Percentiles rank a stretch among this genome's conserved stretches.
Evolutionary conservation across 2,797 vertebrate species (phyloP).

Genomic region (Setipinna tenuifilis): DNA sequence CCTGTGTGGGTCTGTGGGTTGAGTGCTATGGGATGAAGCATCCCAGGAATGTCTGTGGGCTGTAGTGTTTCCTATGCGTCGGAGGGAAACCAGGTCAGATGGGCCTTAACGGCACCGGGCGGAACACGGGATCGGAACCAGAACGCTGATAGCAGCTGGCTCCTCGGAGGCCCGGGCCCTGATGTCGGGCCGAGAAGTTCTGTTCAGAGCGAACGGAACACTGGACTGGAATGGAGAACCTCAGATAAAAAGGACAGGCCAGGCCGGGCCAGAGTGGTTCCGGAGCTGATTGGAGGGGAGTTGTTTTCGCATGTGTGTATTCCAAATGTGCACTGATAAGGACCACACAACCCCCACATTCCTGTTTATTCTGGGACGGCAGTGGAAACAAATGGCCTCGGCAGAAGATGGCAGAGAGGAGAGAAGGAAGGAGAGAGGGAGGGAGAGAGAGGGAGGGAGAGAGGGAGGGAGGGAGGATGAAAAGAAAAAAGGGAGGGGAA

Average conservation of each 20-base stretch:
- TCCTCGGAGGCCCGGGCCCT: neutral
- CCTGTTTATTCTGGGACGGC: neutral
- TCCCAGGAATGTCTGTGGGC: neutral
- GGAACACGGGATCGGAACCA: neutral
- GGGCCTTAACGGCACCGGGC: neutral
- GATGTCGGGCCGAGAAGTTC: neutral
- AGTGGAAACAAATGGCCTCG: neutral
- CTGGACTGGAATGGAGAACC: neutral
- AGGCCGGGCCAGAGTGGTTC: neutral
- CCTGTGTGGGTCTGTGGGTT: neutral
- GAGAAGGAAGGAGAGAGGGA: too few species aligned
- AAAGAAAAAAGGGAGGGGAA: neutral
- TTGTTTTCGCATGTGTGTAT: neutral
- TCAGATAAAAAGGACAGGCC: neutral
- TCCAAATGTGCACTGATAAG: neutral
- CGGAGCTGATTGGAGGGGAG: neutral
- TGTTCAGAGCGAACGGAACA: neutral
- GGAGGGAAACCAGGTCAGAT: neutral
- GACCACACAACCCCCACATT: neutral
- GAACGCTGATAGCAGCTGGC: neutral
- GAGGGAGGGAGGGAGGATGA: conserved; percentile 24
- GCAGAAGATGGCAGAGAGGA: neutral
- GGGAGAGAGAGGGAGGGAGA: neutral
- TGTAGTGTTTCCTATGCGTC: neutral
- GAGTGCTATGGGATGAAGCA: neutral